These are phyloP conservation scores for Cynoglossus semilaevis DNA, from an alignment of 2,113 vertebrate genomes.

Conservation along the genomic window DNA sequence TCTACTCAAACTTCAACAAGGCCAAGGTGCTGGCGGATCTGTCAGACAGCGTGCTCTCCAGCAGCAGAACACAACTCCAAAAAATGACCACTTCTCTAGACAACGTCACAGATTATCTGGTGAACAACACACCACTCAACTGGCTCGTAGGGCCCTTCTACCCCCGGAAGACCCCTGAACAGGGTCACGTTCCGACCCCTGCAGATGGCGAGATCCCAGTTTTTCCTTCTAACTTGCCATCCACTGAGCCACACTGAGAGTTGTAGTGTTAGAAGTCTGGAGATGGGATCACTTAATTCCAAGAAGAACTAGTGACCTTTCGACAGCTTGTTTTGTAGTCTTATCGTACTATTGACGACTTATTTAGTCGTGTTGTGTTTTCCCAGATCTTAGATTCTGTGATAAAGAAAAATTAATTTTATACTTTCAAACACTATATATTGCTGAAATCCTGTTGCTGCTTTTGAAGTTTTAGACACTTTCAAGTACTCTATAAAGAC, in stretches of 20 bases:
- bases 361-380: too few species aligned
- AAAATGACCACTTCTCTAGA: slow-evolving; percentile 85
- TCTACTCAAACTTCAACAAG: slow-evolving; percentile 79
- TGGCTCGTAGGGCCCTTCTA: slow-evolving; percentile 96
- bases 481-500: too few species aligned
- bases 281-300: slow-evolving; percentile 49
- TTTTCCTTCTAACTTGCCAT: slow-evolving; percentile 7
- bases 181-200: accelerated
- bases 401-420: too few species aligned
- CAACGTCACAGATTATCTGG: slow-evolving; percentile 88
- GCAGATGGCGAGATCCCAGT: slow-evolving; percentile 23
- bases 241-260: background rate
- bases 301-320: slow-evolving; percentile 2
- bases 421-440: too few species aligned
- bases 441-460: too few species aligned
- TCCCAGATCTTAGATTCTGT: too few species aligned
- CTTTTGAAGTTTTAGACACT: too few species aligned
- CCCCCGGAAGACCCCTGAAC: slow-evolving; percentile 33
- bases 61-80: slow-evolving; percentile 82
- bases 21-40: slow-evolving; percentile 78
- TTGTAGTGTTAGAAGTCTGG: slow-evolving; percentile 20
- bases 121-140: slow-evolving; percentile 94
- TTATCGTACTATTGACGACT: too few species aligned
- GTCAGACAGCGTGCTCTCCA: slow-evolving; percentile 77
- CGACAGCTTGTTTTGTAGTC: too few species aligned